Evolutionary conservation across 2,888 invertebrate species (phyloP), one percentile per base, ranked within the genome.

Genomic region (Julus scandinavius): DNA sequence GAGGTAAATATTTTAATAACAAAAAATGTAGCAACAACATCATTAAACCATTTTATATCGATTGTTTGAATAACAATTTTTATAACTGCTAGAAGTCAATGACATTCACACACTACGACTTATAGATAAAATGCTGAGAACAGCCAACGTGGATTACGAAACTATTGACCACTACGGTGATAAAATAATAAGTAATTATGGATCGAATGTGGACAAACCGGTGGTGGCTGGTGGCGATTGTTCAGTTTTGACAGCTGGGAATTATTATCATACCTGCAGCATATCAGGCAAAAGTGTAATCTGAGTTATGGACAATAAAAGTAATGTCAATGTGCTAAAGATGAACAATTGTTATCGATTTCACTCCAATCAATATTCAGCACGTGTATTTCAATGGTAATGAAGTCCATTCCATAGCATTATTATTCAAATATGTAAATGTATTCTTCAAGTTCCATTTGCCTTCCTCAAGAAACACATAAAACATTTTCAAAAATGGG

Each of bases 21-120:
- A 63, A 63, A 63, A 63, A 63, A 63, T 63, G n/a, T 63, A 63
- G n/a, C 58, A 63, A 63, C 58, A n/a, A n/a, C 58, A 63, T n/a
- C 58, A 63, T 63, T 63, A 63, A 63, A 63, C 58, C 6, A 63
- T 54, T 17, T 63, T 63, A 63, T 63, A n/a, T 63, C 58, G 58
- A 63, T 63, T 63, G 58, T 63, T 63, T n/a, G 58, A 63, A 63
- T 63, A 63, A 3, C 58, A n/a, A 63, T 63, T 63, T 63, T 17
- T 63, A 63, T 63, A 63, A 63, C 58, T n/a, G 5, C 58, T 17
- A 63, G 58, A n/a, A 63, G 58, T 63, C 58, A 63, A 63, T 63
- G 58, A 63, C 58, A 63, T 63, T n/a, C 58, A 63, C 58, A 17
- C 58, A 63, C n/a, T 5, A 6, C 20, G n/a, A 63, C n/a, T 63